Percentiles rank a stretch among this genome's conserved stretches.
phyloP scores from a whole-genome alignment of 2,113 vertebrate species.

The Fregata magnificens region DNA sequence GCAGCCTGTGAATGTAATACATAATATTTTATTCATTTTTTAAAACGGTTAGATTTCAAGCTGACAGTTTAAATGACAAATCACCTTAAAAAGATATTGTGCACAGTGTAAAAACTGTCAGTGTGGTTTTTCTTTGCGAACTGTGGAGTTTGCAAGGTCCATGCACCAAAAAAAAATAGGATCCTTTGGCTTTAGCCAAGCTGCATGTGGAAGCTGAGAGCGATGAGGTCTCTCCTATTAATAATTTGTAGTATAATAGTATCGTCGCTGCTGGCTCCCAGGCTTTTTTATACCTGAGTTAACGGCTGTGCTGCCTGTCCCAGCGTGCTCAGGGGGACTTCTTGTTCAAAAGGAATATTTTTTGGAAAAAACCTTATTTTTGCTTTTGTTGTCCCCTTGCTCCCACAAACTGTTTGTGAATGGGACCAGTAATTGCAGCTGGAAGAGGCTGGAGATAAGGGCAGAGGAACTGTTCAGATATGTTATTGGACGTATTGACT shows the following conservation, averaged over 20 bases:
- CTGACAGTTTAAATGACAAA: conserved; percentile 23
- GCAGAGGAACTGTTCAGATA: background rate
- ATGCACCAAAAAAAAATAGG: background rate
- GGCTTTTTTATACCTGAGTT: background rate
- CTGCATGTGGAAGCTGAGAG: background rate
- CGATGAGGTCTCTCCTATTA: background rate
- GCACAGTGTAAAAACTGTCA: background rate
- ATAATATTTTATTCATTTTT: conserved; percentile 25
- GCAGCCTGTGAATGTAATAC: background rate
- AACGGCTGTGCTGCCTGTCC: background rate
- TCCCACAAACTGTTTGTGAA: background rate
- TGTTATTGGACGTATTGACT: background rate
- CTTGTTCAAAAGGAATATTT: background rate
- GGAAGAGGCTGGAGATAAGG: background rate
- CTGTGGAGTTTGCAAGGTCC: background rate
- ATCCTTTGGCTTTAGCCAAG: background rate
- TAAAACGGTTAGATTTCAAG: background rate
- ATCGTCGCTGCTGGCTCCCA: background rate
- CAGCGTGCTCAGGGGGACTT: background rate
- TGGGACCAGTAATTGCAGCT: background rate
- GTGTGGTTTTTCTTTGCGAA: background rate
- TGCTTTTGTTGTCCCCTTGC: background rate
- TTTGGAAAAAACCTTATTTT: background rate
- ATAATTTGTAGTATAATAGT: background rate
- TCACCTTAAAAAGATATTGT: background rate